Evolutionary conservation across 2,113 vertebrate genomes (phyloP).

Genomic region (Spheniscus mendiculus): DNA sequence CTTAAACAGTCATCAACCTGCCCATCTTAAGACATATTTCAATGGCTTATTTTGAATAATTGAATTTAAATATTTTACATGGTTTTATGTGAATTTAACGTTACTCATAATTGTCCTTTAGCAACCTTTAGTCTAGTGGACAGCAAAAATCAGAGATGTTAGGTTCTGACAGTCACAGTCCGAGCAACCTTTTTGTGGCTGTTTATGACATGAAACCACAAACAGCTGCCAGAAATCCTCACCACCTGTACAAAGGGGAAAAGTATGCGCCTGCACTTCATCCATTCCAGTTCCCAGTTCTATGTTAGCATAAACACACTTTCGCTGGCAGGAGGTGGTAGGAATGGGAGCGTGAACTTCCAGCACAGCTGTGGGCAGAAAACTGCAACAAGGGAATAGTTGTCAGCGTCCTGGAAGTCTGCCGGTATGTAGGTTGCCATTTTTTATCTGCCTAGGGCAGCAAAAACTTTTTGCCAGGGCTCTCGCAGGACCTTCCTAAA

Average conservation of each 20-base stretch:
- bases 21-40: not conserved
- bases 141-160: not conserved
- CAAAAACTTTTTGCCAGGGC: not conserved
- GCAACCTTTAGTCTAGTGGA: not conserved
- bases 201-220: not conserved
- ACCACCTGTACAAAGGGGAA: not conserved
- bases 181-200: not conserved
- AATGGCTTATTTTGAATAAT: not conserved
- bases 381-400: not conserved
- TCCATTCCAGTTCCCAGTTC: not conserved
- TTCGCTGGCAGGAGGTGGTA: not conserved
- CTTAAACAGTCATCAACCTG: not conserved
- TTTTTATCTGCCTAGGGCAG: not conserved
- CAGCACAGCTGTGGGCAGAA: slow-evolving; percentile 6
- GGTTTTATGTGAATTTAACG: not conserved
- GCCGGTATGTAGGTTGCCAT: not conserved
- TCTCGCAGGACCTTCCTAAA: not conserved
- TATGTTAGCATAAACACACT: not conserved
- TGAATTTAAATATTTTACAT: not conserved
- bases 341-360: not conserved
- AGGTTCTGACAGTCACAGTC: not conserved
- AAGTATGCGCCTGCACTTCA: not conserved
- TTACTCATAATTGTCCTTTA: not conserved
- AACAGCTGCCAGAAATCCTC: not conserved
- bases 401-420: not conserved